A percentile compares a stretch with the other conserved stretches of the same genome.
Evolutionary conservation across 92 coral and sea anemone genomes (phyloP).

Genomic region (Anthopleura xanthogrammica): DNA sequence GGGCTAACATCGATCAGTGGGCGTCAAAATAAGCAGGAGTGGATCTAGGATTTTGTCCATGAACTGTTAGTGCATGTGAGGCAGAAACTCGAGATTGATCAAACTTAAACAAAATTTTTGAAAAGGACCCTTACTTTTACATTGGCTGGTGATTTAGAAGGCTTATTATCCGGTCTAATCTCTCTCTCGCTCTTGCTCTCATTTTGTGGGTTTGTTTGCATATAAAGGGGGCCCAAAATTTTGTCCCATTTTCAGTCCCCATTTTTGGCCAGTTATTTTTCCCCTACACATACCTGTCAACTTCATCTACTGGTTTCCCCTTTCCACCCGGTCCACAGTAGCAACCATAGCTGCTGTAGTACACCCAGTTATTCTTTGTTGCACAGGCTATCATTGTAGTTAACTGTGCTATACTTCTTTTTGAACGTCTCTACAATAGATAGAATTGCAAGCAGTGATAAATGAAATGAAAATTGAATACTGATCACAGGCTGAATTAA

Average conservation of each 20-base stretch:
- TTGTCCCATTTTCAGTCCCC: background rate
- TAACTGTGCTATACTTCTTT: slow-evolving; percentile 54
- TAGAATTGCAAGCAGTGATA: background rate
- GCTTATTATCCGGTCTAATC: no score
- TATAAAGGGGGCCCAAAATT: no score
- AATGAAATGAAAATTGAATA: background rate
- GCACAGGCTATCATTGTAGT: slow-evolving; percentile 50
- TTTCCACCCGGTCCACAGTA: slow-evolving; percentile 72
- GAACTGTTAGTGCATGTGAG: no score
- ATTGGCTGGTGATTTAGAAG: no score
- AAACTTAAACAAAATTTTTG: no score
- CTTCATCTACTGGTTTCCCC: slow-evolving; percentile 57
- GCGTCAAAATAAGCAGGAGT: no score
- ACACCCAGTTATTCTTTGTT: slow-evolving; percentile 27
- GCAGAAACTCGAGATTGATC: no score
- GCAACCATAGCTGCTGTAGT: slow-evolving; percentile 63
- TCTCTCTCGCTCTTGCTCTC: no score
- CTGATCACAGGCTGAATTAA: background rate
- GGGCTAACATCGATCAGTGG: no score
- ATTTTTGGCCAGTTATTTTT: background rate
- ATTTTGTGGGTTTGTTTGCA: no score
- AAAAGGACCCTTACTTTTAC: no score
- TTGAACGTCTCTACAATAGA: slow-evolving; percentile 13
- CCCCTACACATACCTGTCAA: slow-evolving; percentile 35
- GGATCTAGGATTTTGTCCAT: no score